Conservation (phyloP, 2,113 vertebrate genomes). For the Rhombomys opimus region DNA sequence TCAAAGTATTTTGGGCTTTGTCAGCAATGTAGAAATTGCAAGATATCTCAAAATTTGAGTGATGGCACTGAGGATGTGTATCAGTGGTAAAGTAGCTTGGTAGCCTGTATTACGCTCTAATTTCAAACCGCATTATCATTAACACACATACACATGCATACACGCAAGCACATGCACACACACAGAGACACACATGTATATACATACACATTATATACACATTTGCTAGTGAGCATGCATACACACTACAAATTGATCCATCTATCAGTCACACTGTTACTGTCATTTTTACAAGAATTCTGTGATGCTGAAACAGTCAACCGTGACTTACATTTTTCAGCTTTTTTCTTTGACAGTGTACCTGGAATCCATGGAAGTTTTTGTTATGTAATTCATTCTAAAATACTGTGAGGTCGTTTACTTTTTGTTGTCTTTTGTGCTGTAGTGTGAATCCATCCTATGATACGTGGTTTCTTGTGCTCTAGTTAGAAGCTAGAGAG, state of each 20-base stretch:
- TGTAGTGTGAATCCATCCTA: not conserved
- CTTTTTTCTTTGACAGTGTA: not conserved
- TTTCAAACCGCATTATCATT: not conserved
- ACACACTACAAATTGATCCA: not conserved
- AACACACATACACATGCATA: not conserved
- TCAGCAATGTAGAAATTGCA: not conserved
- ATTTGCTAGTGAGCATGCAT: not conserved
- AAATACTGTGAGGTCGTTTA: not conserved
- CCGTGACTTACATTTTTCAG: not conserved
- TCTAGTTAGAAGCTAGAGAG: not conserved
- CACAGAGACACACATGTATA: not conserved
- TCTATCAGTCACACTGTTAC: fast-evolving
- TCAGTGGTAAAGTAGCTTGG: not conserved
- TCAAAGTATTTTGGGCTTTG: not conserved
- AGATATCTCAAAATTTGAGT: not conserved
- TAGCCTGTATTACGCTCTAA: not conserved
- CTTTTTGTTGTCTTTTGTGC: not conserved
- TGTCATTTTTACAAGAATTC: not conserved
- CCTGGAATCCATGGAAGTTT: not conserved
- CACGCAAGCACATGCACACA: not conserved
- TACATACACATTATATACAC: too few species aligned
- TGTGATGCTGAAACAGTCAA: not conserved
- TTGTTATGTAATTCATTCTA: not conserved
- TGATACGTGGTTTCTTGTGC: too few species aligned
- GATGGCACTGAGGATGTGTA: not conserved